These are phyloP conservation scores for Dicerorhinus sumatrensis DNA, from an alignment of 2,113 vertebrate genomes.

Conservation along the genomic window DNA sequence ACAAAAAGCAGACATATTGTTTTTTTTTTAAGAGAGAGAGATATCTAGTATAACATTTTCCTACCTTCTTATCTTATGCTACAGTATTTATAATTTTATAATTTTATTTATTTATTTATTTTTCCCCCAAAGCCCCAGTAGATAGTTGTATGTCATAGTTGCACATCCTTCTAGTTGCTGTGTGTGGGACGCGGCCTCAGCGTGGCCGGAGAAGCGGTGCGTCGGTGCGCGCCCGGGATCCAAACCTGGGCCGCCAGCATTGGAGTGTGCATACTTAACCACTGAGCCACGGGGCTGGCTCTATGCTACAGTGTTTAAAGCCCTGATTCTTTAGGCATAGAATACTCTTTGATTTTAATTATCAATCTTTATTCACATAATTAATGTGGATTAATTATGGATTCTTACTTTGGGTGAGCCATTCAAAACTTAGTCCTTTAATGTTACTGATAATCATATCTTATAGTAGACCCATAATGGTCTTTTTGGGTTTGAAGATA, in stretches of 20 bases:
- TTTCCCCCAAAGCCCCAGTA: no score
- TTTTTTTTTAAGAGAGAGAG: not conserved
- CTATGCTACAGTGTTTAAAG: not conserved
- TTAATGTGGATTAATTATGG: not conserved
- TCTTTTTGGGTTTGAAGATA: not conserved
- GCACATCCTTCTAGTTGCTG: no score
- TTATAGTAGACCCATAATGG: not conserved
- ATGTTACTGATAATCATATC: slow-evolving; percentile 45
- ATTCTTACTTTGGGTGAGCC: not conserved
- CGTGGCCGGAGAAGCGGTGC: no score
- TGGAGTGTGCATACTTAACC: no score
- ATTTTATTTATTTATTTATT: no score
- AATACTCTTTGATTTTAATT: slow-evolving; percentile 32
- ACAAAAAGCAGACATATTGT: not conserved
- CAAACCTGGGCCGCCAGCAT: no score
- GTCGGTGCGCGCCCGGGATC: no score
- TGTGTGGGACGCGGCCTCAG: no score
- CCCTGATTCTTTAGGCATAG: not conserved
- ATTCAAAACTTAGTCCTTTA: slow-evolving; percentile 21
- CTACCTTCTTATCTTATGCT: slow-evolving; percentile 2
- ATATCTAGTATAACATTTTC: not conserved
- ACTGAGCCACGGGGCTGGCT: no score
- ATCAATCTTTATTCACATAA: not conserved
- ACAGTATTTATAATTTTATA: no score
- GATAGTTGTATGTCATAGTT: no score